Evolutionary conservation across 2,113 vertebrate genomes (phyloP).

Genomic region (Bos indicus): DNA sequence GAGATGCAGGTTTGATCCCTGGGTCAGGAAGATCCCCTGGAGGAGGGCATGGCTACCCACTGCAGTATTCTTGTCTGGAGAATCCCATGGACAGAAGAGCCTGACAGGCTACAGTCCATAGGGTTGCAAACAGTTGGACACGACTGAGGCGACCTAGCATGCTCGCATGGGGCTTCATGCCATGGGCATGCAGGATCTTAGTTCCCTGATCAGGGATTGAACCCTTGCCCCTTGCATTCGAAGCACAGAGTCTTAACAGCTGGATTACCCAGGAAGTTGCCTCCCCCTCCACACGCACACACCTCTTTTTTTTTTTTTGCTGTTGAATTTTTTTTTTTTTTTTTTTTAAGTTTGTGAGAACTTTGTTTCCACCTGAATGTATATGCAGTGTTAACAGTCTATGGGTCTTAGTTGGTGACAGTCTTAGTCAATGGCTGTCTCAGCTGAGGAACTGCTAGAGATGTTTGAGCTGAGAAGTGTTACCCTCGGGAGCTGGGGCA

Average conservation of each 20-base stretch:
- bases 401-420: not conserved
- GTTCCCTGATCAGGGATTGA: not conserved
- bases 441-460: not conserved
- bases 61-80: not conserved
- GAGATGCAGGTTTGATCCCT: not conserved
- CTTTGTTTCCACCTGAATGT: not conserved
- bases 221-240: not conserved
- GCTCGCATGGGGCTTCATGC: not conserved
- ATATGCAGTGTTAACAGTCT: not conserved
- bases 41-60: not conserved
- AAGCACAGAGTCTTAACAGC: not conserved
- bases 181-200: not conserved
- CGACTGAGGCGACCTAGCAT: not conserved
- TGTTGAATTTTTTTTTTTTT: not conserved
- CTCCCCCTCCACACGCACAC: not conserved
- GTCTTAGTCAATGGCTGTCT: not conserved
- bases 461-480: not conserved
- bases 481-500: not conserved
- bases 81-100: not conserved
- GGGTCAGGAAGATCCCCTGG: not conserved
- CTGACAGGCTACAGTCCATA: not conserved
- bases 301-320: not conserved
- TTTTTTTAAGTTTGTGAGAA: not conserved
- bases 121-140: not conserved
- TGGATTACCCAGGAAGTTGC: not conserved